Conservation (phyloP, 2,888 invertebrate genomes). For the Clistopyga incitator region DNA sequence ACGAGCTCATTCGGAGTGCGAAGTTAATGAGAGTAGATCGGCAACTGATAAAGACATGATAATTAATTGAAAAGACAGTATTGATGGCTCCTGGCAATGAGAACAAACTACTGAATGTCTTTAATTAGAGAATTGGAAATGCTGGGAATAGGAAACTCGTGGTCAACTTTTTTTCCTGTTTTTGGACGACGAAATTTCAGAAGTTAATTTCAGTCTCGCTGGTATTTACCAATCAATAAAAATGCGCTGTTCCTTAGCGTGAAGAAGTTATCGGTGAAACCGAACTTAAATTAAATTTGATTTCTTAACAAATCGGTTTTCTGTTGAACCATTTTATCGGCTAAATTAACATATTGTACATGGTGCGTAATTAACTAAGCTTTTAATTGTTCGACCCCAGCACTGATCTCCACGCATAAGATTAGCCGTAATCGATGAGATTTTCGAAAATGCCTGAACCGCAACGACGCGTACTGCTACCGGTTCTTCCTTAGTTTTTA, state of each 20-base stretch:
- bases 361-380: slow-evolving; percentile 3
- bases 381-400: slow-evolving; percentile 15
- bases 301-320: too few relatives aligned
- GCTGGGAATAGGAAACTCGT: slow-evolving; percentile 13
- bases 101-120: slow-evolving; percentile 29
- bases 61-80: slow-evolving; percentile 4
- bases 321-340: too few relatives aligned
- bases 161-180: neutral
- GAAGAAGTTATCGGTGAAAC: too few relatives aligned
- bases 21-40: slow-evolving; percentile 62
- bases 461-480: slow-evolving; percentile 28
- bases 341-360: neutral
- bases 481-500: slow-evolving; percentile 61
- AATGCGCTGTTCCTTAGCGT: too few relatives aligned
- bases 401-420: neutral
- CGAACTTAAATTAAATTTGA: too few relatives aligned
- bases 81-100: neutral
- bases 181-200: neutral
- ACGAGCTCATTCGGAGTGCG: slow-evolving; percentile 5
- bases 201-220: too few relatives aligned
- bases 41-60: slow-evolving; percentile 43
- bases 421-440: neutral
- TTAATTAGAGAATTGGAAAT: slow-evolving; percentile 10
- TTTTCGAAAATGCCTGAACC: neutral
- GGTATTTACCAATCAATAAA: too few relatives aligned